Base-by-base conservation (phyloP, 2,888 invertebrate species). In the Cheilosia scutellata region DNA sequence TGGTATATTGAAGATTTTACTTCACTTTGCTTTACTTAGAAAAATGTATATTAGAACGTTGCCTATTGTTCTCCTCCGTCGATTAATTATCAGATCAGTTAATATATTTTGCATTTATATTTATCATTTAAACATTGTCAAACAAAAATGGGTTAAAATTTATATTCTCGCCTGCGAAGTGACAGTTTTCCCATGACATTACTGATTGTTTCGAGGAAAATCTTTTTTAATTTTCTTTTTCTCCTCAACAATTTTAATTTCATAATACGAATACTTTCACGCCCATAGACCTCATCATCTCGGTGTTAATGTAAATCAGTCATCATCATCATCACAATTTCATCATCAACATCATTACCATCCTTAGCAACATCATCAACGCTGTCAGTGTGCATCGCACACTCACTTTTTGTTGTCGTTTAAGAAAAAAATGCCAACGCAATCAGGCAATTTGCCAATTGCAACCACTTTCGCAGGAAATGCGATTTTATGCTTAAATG, bases 381-480 rank as follows among this genome's bases (percentile, higher is more conserved):
- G 20, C 25, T 63, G 58, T 49, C 76, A 70, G 42, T 13, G 42
- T 62, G 44, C 31, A 53, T 71, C 51, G n/a, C 27, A 42, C 57
- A 37, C 6, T 49, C 25, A 5, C 62, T 74, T 68, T 60, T 62
- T 31, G 66, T 57, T 27, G 11, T 40, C 47, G 44, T 40, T 44
- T 58, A 33, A 62, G 49, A 25, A 20, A 25, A 58, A 49, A n/a
- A 33, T 71, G 37, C 49, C 65, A 78, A 49, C 16, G 16, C 66
- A 57, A 37, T 47, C 44, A 53, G 83, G 83, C 83, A 79, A 13
- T n/a, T 62, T 83, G 83, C 83, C 83, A 83, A 74, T 57, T 79
- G 63, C 57, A 83, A 70, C 55, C 66, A 70, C 68, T 74, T 75
- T 83, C 57, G 79, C 79, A 74, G 83, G 79, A 79, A 83, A 83